Conservation (phyloP, 2,797 vertebrate species). For the Euphonia xanthogaster region DNA sequence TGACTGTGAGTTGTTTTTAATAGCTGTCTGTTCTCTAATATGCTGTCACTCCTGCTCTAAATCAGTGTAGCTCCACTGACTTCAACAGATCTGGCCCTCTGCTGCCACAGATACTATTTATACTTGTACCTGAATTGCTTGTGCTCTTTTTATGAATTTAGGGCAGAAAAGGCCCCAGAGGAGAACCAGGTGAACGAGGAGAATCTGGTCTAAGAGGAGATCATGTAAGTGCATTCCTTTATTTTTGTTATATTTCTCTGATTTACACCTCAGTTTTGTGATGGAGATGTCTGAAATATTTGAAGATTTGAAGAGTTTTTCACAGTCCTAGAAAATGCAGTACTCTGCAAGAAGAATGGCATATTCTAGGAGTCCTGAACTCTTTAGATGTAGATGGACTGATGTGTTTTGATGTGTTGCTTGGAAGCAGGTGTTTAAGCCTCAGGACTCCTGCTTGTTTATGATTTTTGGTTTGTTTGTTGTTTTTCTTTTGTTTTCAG, state of each 20-base stretch:
- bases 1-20: not conserved
- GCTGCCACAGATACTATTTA: not conserved
- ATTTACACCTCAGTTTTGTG: not conserved
- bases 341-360: not conserved
- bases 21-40: not conserved
- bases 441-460: not conserved
- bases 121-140: not conserved
- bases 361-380: not conserved
- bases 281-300: not conserved
- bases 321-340: not conserved
- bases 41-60: not conserved
- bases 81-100: not conserved
- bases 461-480: not conserved
- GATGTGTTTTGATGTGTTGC: not conserved
- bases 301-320: not conserved
- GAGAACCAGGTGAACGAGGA: slow-evolving; percentile 77
- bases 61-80: not conserved
- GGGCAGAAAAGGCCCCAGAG: slow-evolving; percentile 82
- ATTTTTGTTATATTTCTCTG: not conserved
- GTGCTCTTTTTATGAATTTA: slow-evolving; percentile 47
- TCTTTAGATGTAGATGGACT: not conserved
- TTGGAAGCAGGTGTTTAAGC: not conserved
- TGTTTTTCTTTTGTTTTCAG: too few relatives aligned
- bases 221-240: slow-evolving; percentile 74
- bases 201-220: slow-evolving; percentile 84